Evolutionary conservation across 2,797 vertebrate genomes (phyloP), one percentile per base, ranked within the genome.

Genomic region (Leptatherina wallacei): DNA sequence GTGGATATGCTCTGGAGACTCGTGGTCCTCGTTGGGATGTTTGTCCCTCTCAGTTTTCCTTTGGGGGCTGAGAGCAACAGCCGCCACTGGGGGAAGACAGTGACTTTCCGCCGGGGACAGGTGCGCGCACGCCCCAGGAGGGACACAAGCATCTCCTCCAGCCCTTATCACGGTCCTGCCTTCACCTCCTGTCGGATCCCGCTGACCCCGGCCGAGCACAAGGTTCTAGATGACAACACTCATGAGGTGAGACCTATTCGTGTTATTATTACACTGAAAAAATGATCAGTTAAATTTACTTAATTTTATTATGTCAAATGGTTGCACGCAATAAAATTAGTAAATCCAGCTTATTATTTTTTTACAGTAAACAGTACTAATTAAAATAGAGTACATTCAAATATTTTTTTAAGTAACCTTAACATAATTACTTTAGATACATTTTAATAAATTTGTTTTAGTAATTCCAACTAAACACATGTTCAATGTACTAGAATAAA

Each of bases 151-250:
- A 10, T 59, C 67, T 58, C 77, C 38, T 32, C 75, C 33, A 80
- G 8, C 4, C 56, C 77, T 4, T 38, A 73, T 36, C 78, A 74
- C 9, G 83, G 86, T 20, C 80, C 85, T 0, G n/a, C 69, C 27
- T 92, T 94, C 86, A 66, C 69, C 56, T 59, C 88, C 29, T 94
- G 94, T 32, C 58, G 33, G 55, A 64, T 79, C n/a, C 67, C 75
- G 4, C 91, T 94, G 56, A 84, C 86, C 20, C 70, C 82, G 0
- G 54, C 35, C 2, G 92, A 94, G 32, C 84, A 90, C 75, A 3
- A 6, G 36, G 81, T 91, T 20, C 88, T 94, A 81, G 86, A 89
- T 57, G 60, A 88, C 61, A 94, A 90, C 12, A 94, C 89, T 1
- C 90, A 92, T 3, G 93, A 94, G 91, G 94, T 94, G 80, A 90